Evolutionary conservation across 2,113 vertebrate species (phyloP), one percentile per base, ranked within the genome.

Genomic region (Cepphus grylle): DNA sequence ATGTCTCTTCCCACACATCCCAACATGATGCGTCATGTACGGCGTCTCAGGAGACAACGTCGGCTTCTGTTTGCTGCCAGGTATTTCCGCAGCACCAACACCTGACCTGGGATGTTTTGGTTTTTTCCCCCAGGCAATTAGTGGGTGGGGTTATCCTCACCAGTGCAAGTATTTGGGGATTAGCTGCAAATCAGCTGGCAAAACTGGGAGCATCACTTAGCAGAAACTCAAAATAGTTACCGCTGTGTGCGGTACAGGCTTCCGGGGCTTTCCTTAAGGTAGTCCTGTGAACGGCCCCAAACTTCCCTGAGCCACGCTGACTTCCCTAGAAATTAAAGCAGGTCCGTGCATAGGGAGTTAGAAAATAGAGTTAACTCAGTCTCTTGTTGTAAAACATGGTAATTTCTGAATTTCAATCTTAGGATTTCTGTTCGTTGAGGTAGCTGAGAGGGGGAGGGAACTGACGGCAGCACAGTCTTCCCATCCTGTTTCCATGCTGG

Each of bases 11-110:
- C 36, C 13, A 87, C 43, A 30, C 78, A 58, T 4, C 52, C 65
- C 91, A 96, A 79, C 26, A 6, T 72, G 91, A 87, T 80, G 55
- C 8, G 5, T 96, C 84, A 76, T 4, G 66, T 93, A 76, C 3
- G 34, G 84, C 86, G 63, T 87, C 81, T 95, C 94, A 87, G 93
- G 74, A 94, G 93, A 87, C 73, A 67, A 89, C 20, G 81, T 89
- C 62, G 73, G 58, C 65, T 94, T 79, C 55, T 65, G 73, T 91
- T 82, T 95, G 83, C 70, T 94, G 89, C 83, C 91, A 91, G 76
- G 47, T 72, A 45, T 92, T 89, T 53, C 77, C 81, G 59, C 56
- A 84, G 61, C 61, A 92, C 66, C 53, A 94, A 53, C 81, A 79
- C 40, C 43, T 87, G 83, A 93, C 83, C 40, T n/a, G 38, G 66